Evolutionary conservation across 1,140 invertebrate genomes (phyloP), one percentile per base, ranked within the genome.

Genomic region (Aphelenchoides besseyi): DNA sequence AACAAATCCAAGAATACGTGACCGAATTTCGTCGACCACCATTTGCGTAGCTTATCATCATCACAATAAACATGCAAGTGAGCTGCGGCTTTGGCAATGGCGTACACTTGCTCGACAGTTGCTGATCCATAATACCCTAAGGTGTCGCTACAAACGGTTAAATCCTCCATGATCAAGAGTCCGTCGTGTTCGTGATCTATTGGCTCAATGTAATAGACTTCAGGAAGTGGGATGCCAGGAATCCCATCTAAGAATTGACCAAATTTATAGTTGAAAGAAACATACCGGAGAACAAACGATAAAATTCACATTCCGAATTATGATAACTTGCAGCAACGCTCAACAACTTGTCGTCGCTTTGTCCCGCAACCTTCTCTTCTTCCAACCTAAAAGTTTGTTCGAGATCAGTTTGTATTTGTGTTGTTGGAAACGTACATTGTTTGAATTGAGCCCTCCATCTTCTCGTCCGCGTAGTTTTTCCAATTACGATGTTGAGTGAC

Each of bases 391-490:
- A n/a, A n/a, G n/a, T n/a, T n/a, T n/a, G n/a, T n/a, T n/a, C n/a
- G n/a, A n/a, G n/a, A n/a, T n/a, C n/a, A 5, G 37, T 41, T 8
- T 8, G 37, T n/a, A 41, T 8, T 41, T 41, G 37, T 41, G 5
- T 5, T 41, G 5, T 41, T 41, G 5, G 37, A 8, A 5, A 8
- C 37, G 37, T 41, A 8, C 37, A 8, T 5, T 5, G n/a, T n/a
- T 33, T 59, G 55, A 59, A 28, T 18, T 23, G 5, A 5, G 5
- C 5, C 55, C 12, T 59, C 5, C 55, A 59, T 18, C 18, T 5
- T 18, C 55, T 59, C 55, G 55, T 59, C 55, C 18, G 55, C 32
- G 55, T 59, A 59, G 18, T 59, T 59, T 33, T 59, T 59, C 55
- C 55, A 59, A 33, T 59, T 59, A 5, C 5, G 5, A 33, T 59